Conservation (phyloP, 2,113 vertebrate species). For the Halcyon senegalensis region DNA sequence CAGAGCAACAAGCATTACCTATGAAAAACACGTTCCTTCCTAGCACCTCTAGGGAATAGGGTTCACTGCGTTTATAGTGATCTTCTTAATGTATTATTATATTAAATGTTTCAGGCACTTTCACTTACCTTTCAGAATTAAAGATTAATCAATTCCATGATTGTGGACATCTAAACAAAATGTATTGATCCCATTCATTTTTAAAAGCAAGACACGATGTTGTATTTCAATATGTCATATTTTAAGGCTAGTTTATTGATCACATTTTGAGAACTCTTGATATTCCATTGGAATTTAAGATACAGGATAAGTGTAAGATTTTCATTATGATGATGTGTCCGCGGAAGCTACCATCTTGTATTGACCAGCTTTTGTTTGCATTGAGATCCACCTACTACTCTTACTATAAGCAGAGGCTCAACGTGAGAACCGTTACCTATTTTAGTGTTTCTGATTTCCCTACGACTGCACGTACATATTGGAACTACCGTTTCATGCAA, state of each 20-base stretch:
- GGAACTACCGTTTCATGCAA: neutral
- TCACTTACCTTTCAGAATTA: constrained; percentile 62
- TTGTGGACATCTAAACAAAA: constrained; percentile 54
- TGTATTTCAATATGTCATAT: constrained; percentile 37
- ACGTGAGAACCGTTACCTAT: neutral
- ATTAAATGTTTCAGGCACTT: constrained; percentile 56
- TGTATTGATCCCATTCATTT: constrained; percentile 56
- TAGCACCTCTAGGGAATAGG: neutral
- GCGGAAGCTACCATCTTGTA: neutral
- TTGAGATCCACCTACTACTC: neutral
- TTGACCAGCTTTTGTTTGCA: neutral
- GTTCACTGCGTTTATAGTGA: neutral
- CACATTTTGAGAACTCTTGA: neutral
- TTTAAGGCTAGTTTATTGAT: constrained; percentile 43
- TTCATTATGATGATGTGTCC: neutral
- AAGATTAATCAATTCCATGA: constrained; percentile 55
- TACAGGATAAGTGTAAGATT: neutral
- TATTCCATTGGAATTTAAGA: neutral
- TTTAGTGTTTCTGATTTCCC: neutral
- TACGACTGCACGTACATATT: fast-evolving
- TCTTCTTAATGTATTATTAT: constrained; percentile 19
- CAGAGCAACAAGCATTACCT: neutral
- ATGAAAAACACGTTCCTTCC: neutral
- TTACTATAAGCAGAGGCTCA: neutral
- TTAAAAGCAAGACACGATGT: constrained; percentile 36